Evolutionary conservation across 2,888 invertebrate genomes (phyloP), one percentile per base, ranked within the genome.

Genomic region (Chymomyza fuscimana): DNA sequence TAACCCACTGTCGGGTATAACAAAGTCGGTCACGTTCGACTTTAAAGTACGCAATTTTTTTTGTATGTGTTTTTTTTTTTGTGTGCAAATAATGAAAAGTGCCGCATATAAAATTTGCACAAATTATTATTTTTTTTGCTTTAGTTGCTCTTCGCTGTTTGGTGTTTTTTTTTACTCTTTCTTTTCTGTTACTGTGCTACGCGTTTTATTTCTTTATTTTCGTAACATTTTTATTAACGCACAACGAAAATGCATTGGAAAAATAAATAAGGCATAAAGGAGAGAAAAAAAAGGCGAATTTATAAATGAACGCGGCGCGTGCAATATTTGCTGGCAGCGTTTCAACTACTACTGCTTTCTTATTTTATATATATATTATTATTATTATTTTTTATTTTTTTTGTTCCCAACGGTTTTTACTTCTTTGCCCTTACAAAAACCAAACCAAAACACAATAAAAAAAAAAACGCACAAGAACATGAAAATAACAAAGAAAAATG

Each of bases 41-140:
- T 32, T 1, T 4, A 32, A 32, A 32, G 32, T 32, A 0, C 7
- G 32, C 5, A 5, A 32, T 32, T 32, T 32, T 19, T 32, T 32
- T 32, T 9, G 5, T 32, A 32, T 32, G 9, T 32, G 32, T 32
- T 32, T 54, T 19, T 40, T 25, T 50, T 77, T 74, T 68, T 74
- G 70, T 69, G 71, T 73, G 72, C 80, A 86, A 83, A 82, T 84
- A 83, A 82, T 83, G 82, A 86, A 83, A 86, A 86, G 87, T 84
- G 82, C 80, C 78, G 85, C 87, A 86, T 85, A 83, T 83, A 82
- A 83, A 83, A 83, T 83, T 86, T 83, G 83, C 87, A 83, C 83
- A 83, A 83, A 83, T 86, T 83, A 86, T 84, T 77, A 74, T 66
- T 68, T 73, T 40, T 76, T 65, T 54, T 52, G 15, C 22, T 54